Conservation (phyloP, 1,140 invertebrate genomes). For the Drosophila arawakana region DNA sequence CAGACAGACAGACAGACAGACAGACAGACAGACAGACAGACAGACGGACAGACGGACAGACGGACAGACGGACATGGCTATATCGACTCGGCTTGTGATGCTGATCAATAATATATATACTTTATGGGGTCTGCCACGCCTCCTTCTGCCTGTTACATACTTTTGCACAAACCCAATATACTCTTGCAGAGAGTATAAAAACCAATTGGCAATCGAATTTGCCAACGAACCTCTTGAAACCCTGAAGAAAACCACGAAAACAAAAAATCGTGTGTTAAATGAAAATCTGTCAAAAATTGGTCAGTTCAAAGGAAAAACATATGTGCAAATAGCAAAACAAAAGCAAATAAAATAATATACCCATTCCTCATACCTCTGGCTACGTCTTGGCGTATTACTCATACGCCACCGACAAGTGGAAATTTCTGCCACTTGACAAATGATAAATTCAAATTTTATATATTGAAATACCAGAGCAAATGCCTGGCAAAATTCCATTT, state of each 20-base stretch:
- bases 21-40: no score
- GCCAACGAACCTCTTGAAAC: slow-evolving; percentile 5
- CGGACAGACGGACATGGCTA: no score
- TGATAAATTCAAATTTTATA: slow-evolving; percentile 24
- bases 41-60: no score
- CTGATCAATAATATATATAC: no score
- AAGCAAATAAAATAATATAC: background rate
- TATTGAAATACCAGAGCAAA: slow-evolving; percentile 26
- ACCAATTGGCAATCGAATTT: slow-evolving; percentile 22
- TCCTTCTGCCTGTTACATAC: no score
- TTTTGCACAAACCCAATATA: no score
- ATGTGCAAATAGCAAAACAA: slow-evolving; percentile 18
- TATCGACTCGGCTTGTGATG: no score
- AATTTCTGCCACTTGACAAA: slow-evolving; percentile 51
- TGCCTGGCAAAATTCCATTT: slow-evolving; percentile 11
- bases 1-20: no score
- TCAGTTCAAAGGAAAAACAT: slow-evolving; percentile 26
- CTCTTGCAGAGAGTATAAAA: no score
- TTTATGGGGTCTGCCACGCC: no score
- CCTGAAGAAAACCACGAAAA: background rate
- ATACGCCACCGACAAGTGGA: slow-evolving; percentile 43
- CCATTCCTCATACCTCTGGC: background rate
- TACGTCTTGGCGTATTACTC: slow-evolving; percentile 50
- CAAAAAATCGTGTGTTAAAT: slow-evolving; percentile 47
- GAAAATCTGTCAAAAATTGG: slow-evolving; percentile 45